Conservation (phyloP, 1,140 invertebrate species). For the Papilio aristodemus region DNA sequence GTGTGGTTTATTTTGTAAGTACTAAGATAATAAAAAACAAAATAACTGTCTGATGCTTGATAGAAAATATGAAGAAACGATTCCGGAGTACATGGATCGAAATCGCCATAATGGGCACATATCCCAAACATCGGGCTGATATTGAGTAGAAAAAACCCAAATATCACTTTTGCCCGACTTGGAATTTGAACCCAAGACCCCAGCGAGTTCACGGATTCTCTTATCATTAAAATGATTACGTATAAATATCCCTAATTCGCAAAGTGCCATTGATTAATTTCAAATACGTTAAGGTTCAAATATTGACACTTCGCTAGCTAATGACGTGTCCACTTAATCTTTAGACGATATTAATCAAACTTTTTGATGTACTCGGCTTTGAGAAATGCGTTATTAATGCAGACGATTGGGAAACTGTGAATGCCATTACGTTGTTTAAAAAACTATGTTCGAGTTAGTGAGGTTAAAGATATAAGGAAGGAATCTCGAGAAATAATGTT, state of each 20-base stretch:
- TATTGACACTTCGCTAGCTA: conserved; percentile 23
- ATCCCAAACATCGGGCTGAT: too few species aligned
- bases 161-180: too few species aligned
- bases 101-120: too few species aligned
- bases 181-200: too few species aligned
- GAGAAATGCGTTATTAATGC: conserved; percentile 31
- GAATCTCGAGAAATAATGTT: conserved; percentile 25
- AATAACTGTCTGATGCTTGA: background rate
- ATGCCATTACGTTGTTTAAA: conserved; percentile 31
- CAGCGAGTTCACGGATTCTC: too few species aligned
- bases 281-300: conserved; percentile 16
- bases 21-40: background rate
- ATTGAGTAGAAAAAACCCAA: too few species aligned
- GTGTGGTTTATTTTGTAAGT: conserved; percentile 8
- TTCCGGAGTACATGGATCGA: conserved; percentile 7
- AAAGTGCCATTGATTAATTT: conserved; percentile 29
- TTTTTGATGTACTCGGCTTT: conserved; percentile 23
- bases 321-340: conserved; percentile 26
- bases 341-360: conserved; percentile 30
- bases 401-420: conserved; percentile 30
- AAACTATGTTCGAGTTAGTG: conserved; percentile 32
- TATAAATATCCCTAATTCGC: conserved; percentile 26
- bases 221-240: conserved; percentile 21
- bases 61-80: conserved; percentile 1
- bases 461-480: conserved; percentile 32